Conservation (phyloP, 2,113 vertebrate genomes). For the Mormyrus iriodes region DNA sequence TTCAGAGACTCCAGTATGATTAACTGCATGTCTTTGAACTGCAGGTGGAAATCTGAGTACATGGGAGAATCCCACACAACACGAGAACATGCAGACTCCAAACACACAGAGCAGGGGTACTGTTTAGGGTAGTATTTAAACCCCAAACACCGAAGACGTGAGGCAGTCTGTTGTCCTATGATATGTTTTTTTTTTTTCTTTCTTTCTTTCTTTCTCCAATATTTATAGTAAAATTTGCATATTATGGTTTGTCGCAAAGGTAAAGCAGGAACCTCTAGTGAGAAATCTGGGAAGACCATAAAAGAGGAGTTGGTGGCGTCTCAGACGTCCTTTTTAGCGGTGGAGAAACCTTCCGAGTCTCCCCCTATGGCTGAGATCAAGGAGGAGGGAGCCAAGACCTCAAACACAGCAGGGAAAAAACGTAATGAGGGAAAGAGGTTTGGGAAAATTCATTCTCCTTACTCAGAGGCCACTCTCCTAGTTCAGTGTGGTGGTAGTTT, state of each 20-base stretch:
- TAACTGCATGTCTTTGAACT: neutral
- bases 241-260: neutral
- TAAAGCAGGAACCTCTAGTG: constrained; percentile 35
- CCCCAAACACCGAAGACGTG: neutral
- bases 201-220: neutral
- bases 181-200: neutral
- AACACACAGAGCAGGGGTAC: neutral
- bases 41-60: neutral
- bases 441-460: neutral
- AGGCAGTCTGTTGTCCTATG: neutral
- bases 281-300: constrained; percentile 43
- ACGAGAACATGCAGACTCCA: neutral
- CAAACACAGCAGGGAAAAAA: constrained; percentile 17
- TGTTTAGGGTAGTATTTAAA: neutral
- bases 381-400: constrained; percentile 46
- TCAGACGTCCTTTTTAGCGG: constrained; percentile 35
- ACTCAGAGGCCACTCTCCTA: neutral
- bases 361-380: constrained; percentile 44
- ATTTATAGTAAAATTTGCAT: neutral
- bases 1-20: neutral
- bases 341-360: constrained; percentile 37
- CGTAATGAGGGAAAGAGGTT: constrained; percentile 51
- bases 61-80: neutral
- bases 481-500: neutral
- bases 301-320: constrained; percentile 41